Percentiles rank a stretch among this genome's conserved stretches.
Evolutionary conservation across 2,888 invertebrate genomes (phyloP).

Genomic region (Synergus laeviventris): DNA sequence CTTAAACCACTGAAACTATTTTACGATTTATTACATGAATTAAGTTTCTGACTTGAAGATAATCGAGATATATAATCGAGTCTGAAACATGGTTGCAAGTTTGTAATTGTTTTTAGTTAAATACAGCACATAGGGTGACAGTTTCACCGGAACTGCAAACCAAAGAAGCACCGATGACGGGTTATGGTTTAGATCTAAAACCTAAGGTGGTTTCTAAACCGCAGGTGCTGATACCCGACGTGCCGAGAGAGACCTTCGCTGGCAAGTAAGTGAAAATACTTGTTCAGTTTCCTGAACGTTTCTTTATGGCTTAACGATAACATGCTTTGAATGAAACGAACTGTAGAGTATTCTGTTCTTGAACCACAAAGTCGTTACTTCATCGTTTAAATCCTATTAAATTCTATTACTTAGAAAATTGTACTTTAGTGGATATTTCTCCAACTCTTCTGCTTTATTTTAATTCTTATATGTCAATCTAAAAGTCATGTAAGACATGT

Average conservation of each 20-base stretch:
- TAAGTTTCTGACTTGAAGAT: neutral
- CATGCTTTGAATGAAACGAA: slow-evolving; percentile 1
- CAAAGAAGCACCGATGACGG: neutral
- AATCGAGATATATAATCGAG: slow-evolving; percentile 4
- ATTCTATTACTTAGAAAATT: too few species aligned
- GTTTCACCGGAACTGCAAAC: neutral
- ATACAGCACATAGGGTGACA: neutral
- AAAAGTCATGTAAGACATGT: too few species aligned
- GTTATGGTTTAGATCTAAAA: neutral
- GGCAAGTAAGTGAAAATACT: slow-evolving; percentile 33
- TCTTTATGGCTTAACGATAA: slow-evolving; percentile 10
- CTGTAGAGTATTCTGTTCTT: slow-evolving; percentile 8
- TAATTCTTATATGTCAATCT: neutral
- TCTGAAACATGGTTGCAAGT: slow-evolving; percentile 31
- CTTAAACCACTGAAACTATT: neutral
- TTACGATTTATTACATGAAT: slow-evolving; percentile 26
- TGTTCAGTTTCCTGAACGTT: slow-evolving; percentile 31
- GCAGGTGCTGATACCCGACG: neutral
- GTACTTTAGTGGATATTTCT: neutral
- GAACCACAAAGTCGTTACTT: neutral
- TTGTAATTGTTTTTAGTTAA: slow-evolving; percentile 46
- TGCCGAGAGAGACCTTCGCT: neutral
- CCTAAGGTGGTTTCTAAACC: neutral
- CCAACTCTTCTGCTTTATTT: neutral
- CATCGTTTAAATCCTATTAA: neutral